A percentile compares a stretch with the other conserved stretches of the same genome.
These are phyloP conservation scores for Ranitomeya imitator DNA, from an alignment of 2,113 vertebrate species.

Conservation along the genomic window DNA sequence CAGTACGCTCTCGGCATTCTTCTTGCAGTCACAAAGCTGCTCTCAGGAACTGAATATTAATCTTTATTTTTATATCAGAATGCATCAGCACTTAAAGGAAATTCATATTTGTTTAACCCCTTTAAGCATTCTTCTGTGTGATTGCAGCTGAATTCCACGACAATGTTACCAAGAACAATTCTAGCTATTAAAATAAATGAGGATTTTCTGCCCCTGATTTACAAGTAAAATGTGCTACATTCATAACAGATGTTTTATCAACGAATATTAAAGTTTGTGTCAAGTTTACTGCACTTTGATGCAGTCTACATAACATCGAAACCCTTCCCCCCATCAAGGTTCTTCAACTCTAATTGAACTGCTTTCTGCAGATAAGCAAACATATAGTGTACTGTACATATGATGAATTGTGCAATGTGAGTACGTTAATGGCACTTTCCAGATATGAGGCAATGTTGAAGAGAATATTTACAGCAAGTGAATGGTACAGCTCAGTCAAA, in stretches of 20 bases:
- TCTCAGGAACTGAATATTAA: background rate
- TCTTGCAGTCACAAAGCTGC: background rate
- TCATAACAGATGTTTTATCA: conserved; percentile 41
- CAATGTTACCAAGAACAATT: conserved; percentile 18
- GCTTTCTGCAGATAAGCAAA: conserved; percentile 27
- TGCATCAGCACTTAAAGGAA: background rate
- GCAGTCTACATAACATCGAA: conserved; percentile 9
- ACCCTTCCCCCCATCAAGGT: background rate
- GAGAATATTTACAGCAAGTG: background rate
- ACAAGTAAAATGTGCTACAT: conserved; percentile 17
- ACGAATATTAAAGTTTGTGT: background rate
- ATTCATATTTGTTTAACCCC: background rate
- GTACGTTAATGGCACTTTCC: background rate
- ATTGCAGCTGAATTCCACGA: background rate
- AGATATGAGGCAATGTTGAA: background rate
- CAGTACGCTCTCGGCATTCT: background rate
- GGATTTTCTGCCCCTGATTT: background rate
- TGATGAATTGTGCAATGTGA: conserved; percentile 41
- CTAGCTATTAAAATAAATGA: conserved; percentile 12
- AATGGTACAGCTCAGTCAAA: background rate
- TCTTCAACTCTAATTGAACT: conserved; percentile 32
- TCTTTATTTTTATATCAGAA: background rate
- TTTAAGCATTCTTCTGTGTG: background rate
- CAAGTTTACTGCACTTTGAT: background rate
- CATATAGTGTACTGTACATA: conserved; percentile 19